A percentile compares a stretch with the other conserved stretches of the same genome.
Evolutionary conservation across 2,888 invertebrate species (phyloP).

Genomic region (Adela reaumurella): DNA sequence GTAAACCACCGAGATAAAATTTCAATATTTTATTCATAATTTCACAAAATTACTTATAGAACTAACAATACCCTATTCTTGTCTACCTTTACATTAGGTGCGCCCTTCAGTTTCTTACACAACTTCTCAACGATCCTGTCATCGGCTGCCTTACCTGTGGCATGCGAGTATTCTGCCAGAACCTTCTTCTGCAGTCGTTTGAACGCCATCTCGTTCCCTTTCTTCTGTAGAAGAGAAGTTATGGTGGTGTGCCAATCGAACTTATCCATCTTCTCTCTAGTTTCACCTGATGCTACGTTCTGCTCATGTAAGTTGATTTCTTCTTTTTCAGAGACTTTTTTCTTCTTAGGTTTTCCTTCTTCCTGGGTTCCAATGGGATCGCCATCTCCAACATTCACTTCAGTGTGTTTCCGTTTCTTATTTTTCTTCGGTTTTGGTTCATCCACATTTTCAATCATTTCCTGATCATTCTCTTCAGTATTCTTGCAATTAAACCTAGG

Average conservation of each 20-base stretch:
- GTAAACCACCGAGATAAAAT: neutral
- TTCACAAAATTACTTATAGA: conserved; percentile 17
- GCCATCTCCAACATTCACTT: conserved; percentile 12
- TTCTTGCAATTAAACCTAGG: conserved; percentile 44
- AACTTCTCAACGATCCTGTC: conserved; percentile 68
- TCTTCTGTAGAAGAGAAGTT: conserved; percentile 42
- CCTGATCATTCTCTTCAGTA: conserved; percentile 38
- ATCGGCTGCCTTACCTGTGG: conserved; percentile 46
- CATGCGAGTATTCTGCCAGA: conserved; percentile 57
- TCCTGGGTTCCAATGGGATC: conserved; percentile 9
- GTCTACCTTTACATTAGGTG: conserved; percentile 58
- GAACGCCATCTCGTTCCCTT: conserved; percentile 62
- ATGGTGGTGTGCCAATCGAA: conserved; percentile 53
- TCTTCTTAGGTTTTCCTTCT: conserved; percentile 25
- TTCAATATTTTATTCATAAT: neutral
- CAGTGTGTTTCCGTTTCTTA: conserved; percentile 8
- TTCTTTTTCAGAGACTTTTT: conserved; percentile 32
- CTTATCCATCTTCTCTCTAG: conserved; percentile 26
- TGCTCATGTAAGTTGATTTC: conserved; percentile 42
- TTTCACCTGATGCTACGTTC: conserved; percentile 43
- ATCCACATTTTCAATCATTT: conserved; percentile 33
- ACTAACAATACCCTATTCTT: conserved; percentile 56
- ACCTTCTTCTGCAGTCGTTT: conserved; percentile 77
- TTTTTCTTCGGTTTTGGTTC: conserved; percentile 15
- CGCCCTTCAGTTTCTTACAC: conserved; percentile 67